Conservation (phyloP, 2,113 vertebrate species). For the Meles meles region DNA sequence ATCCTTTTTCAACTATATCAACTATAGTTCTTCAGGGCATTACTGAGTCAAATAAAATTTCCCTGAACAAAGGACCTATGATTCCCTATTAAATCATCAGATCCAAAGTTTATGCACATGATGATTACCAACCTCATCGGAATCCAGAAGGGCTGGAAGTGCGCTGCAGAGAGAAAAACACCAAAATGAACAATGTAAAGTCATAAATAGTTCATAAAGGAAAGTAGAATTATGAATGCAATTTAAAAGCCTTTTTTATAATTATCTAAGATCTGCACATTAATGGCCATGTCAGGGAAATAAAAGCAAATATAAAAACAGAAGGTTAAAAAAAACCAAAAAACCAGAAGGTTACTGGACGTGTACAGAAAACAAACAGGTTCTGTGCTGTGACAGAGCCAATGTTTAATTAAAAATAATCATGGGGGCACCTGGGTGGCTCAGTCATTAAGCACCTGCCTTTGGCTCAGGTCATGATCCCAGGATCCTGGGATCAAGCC, state of each 20-base stretch:
- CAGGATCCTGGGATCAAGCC: too few relatives aligned
- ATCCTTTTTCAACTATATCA: conserved; percentile 9
- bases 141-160: conserved; percentile 88
- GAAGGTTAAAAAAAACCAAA: too few relatives aligned
- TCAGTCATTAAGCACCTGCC: too few relatives aligned
- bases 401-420: not conserved
- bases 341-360: not conserved
- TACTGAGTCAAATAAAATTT: conserved; percentile 32
- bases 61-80: conserved; percentile 12
- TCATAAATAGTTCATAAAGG: conserved; percentile 9
- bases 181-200: conserved; percentile 5
- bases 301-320: not conserved
- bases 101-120: conserved; percentile 43
- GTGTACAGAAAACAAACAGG: not conserved
- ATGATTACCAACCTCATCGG: conserved; percentile 87
- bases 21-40: not conserved
- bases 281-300: not conserved
- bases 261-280: conserved; percentile 4
- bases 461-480: too few relatives aligned
- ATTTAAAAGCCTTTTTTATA: conserved; percentile 5
- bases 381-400: not conserved
- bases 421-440: too few relatives aligned
- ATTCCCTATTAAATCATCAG: conserved; percentile 58
- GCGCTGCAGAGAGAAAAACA: conserved; percentile 75
- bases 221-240: not conserved